phyloP scores from a whole-genome alignment of 1,140 invertebrate species.

The Drosophila melanogaster region Release_6_plus_ISO1_MT NT_037436.4:22324001-22324500 shows the following conservation, averaged over 20 bases:
- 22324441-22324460: neutral
- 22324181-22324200: conserved; percentile 53
- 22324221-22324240: conserved; percentile 2
- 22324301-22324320: conserved; percentile 21
- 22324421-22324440: neutral
- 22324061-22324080: conserved; percentile 46
- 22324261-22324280: neutral
- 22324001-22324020: conserved; percentile 29
- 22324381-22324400: conserved; percentile 70
- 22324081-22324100: conserved; percentile 38
- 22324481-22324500: conserved; percentile 34
- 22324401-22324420: conserved; percentile 57
- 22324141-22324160: conserved; percentile 30
- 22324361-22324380: conserved; percentile 61
- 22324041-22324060: conserved; percentile 8
- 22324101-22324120: conserved; percentile 1
- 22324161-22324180: conserved; percentile 37
- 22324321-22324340: conserved; percentile 15
- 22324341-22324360: conserved; percentile 43
- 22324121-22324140: conserved; percentile 34
- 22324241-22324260: conserved; percentile 13
- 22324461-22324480: neutral
- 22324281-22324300: conserved; percentile 21
- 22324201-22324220: conserved; percentile 23
- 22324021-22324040: conserved; percentile 13